phyloP scores from a whole-genome alignment of 2,797 vertebrate genomes.

The Onychomys torridus region DNA sequence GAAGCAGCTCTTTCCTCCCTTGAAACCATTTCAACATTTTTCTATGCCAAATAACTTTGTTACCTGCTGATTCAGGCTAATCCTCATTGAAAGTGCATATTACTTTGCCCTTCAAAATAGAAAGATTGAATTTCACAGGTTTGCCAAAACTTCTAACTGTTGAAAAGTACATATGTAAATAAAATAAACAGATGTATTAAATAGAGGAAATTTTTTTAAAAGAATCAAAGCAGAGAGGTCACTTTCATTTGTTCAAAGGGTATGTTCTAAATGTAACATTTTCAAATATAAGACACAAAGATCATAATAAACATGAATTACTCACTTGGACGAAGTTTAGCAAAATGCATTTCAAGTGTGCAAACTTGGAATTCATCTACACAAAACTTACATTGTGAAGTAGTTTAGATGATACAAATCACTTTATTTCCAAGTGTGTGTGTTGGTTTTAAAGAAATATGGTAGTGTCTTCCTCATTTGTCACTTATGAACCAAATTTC shows the following conservation, averaged over 20 bases:
- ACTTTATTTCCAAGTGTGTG: background rate
- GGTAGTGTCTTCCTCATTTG: background rate
- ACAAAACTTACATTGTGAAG: background rate
- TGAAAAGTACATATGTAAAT: background rate
- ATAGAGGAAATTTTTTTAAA: background rate
- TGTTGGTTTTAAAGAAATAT: background rate
- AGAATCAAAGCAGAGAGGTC: background rate
- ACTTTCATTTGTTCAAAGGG: background rate
- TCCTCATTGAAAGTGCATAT: conserved; percentile 8
- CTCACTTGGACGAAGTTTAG: background rate
- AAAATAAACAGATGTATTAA: conserved; percentile 28
- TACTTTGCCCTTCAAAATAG: conserved; percentile 14
- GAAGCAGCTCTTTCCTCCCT: background rate
- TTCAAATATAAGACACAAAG: background rate
- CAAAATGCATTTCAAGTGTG: background rate
- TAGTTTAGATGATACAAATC: background rate
- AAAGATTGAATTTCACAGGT: background rate
- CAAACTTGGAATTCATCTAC: background rate
- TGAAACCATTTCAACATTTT: background rate
- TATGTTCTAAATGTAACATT: background rate
- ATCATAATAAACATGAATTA: background rate
- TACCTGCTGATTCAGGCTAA: conserved; percentile 42
- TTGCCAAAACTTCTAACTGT: background rate
- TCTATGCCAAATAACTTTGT: background rate
- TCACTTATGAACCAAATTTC: conserved; percentile 38